These are phyloP conservation scores for Sebastes matsubarae DNA, from an alignment of 2,797 vertebrate species.

Conservation along the genomic window DNA sequence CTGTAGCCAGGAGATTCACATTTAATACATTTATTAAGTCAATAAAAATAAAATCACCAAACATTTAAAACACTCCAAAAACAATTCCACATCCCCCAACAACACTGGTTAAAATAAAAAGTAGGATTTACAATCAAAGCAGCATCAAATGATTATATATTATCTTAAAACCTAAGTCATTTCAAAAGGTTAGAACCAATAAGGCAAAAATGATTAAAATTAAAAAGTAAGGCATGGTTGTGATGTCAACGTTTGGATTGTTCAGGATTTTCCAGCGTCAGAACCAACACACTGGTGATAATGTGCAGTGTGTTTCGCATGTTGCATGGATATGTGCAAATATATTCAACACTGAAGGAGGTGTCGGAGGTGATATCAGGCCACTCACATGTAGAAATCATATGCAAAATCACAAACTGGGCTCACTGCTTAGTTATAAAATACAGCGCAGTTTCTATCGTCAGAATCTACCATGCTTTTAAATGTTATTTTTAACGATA, in stretches of 20 bases:
- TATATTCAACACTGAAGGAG: constrained; percentile 22
- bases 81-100: neutral
- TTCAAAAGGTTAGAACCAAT: constrained; percentile 19
- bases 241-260: constrained; percentile 52
- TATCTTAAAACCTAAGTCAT: neutral
- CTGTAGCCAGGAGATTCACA: neutral
- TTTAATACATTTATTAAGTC: constrained; percentile 59
- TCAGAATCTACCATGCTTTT: neutral
- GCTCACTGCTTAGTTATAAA: neutral
- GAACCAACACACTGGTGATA: constrained; percentile 3
- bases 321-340: constrained; percentile 62
- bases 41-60: constrained; percentile 39
- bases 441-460: neutral
- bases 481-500: neutral
- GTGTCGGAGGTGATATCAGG: constrained; percentile 32
- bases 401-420: neutral
- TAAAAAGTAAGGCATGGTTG: constrained; percentile 61
- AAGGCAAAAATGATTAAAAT: constrained; percentile 50
- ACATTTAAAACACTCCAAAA: constrained; percentile 27
- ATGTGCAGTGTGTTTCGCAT: constrained; percentile 12
- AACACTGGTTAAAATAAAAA: constrained; percentile 26
- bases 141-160: constrained; percentile 35
- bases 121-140: constrained; percentile 44
- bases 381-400: constrained; percentile 2
- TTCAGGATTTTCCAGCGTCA: constrained; percentile 8